A percentile compares a stretch with the other conserved stretches of the same genome.
Conservation (phyloP, 2,888 invertebrate genomes). For the Pyrrhia umbra region DNA sequence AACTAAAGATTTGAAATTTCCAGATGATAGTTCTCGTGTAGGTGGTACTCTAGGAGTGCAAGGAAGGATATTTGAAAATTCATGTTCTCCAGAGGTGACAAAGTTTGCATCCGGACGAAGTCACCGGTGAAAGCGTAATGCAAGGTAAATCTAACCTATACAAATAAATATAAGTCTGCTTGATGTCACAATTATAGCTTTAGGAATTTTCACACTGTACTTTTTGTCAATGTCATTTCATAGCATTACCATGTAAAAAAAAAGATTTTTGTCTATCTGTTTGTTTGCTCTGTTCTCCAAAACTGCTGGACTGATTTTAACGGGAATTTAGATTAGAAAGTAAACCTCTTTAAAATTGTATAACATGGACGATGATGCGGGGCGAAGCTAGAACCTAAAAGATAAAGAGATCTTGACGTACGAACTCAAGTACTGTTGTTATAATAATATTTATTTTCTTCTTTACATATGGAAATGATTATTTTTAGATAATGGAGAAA, state of each 20-base stretch:
- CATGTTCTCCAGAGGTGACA: neutral
- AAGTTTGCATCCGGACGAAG: neutral
- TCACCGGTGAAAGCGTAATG: neutral
- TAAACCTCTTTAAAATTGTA: too few species aligned
- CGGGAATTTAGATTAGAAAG: too few species aligned
- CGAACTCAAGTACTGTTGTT: neutral
- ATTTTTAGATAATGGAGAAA: neutral
- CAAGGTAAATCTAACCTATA: neutral
- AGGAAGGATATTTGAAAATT: neutral
- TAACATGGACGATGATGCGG: neutral
- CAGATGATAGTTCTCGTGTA: neutral
- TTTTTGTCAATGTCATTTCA: too few species aligned
- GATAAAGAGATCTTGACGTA: neutral
- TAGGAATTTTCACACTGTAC: too few species aligned
- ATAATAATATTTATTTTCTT: neutral
- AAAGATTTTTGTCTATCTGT: too few species aligned
- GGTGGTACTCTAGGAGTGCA: neutral
- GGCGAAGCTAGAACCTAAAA: neutral
- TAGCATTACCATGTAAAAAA: too few species aligned
- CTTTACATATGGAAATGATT: neutral
- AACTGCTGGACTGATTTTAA: too few species aligned
- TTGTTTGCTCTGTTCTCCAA: too few species aligned
- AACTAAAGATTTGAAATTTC: too few species aligned
- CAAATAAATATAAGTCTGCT: neutral
- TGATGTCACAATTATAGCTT: too few species aligned